These are phyloP conservation scores for Cynodonichthys magdalenae DNA, from an alignment of 2,797 vertebrate genomes.

Conservation along the genomic window DNA sequence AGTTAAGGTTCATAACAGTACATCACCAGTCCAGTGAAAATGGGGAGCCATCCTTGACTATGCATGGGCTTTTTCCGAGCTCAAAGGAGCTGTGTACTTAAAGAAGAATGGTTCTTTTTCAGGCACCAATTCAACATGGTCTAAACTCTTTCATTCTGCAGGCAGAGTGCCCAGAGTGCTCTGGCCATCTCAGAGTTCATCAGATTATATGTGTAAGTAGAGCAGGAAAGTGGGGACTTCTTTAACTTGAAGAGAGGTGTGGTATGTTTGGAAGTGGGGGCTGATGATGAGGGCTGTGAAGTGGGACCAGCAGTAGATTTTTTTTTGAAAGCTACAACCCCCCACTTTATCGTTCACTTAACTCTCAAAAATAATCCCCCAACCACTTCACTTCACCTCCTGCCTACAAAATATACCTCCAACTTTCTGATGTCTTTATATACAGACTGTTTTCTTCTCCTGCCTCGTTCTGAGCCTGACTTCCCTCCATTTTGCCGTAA, in stretches of 20 bases:
- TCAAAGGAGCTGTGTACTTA: constrained; percentile 44
- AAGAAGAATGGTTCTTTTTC: constrained; percentile 44
- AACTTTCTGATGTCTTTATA: constrained; percentile 52
- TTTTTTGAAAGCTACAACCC: constrained; percentile 49
- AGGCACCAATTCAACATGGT: constrained; percentile 57
- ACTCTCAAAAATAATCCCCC: constrained; percentile 48
- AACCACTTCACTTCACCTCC: constrained; percentile 41
- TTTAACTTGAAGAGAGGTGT: constrained; percentile 42
- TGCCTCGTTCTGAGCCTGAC: constrained; percentile 19
- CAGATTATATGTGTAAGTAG: constrained; percentile 47
- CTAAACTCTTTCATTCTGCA: constrained; percentile 52
- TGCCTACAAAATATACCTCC: constrained; percentile 41
- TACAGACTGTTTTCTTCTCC: constrained; percentile 41
- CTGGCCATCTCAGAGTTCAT: constrained; percentile 53
- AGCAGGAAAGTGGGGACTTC: constrained; percentile 9
- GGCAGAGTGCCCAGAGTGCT: constrained; percentile 37
- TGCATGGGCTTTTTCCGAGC: constrained; percentile 46
- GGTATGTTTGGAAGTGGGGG: constrained; percentile 55
- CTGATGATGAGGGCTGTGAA: constrained; percentile 54
- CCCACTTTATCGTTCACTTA: constrained; percentile 50
- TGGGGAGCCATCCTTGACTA: constrained; percentile 40
- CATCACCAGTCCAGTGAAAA: constrained; percentile 32
- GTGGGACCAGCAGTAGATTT: constrained; percentile 47
- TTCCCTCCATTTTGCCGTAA: constrained; percentile 39
- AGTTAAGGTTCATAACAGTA: constrained; percentile 34